These are phyloP conservation scores for Archilochus colubris DNA, from an alignment of 2,113 vertebrate genomes.

Conservation along the genomic window DNA sequence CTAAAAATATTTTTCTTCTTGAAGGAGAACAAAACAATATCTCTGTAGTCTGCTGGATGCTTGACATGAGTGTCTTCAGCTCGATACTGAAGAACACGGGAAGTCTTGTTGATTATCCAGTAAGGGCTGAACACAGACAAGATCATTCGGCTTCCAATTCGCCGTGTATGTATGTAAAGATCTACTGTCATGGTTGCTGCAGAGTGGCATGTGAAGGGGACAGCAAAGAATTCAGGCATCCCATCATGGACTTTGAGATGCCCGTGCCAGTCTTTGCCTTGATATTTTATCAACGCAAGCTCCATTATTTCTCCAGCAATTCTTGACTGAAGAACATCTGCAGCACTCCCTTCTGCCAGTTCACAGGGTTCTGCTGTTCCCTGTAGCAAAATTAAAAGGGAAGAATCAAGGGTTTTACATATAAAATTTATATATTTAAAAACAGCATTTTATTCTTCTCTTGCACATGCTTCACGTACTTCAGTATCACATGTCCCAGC, in stretches of 20 bases:
- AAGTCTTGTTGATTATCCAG: conserved; percentile 98
- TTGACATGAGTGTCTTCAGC: conserved; percentile 89
- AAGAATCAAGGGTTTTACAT: neutral
- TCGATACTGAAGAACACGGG: conserved; percentile 90
- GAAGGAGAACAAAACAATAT: conserved; percentile 93
- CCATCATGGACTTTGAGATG: conserved; percentile 78
- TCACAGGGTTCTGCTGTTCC: conserved; percentile 83
- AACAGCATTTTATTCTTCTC: neutral
- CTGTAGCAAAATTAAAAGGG: conserved; percentile 67
- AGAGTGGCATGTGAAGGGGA: conserved; percentile 81
- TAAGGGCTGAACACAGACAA: conserved; percentile 93
- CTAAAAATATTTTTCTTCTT: conserved; percentile 94
- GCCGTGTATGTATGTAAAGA: conserved; percentile 78
- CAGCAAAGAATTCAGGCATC: conserved; percentile 84
- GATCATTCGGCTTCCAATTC: conserved; percentile 69
- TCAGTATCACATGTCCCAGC: neutral
- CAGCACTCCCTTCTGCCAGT: conserved; percentile 83
- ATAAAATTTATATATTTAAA: neutral
- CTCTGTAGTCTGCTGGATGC: conserved; percentile 89
- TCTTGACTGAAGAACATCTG: conserved; percentile 87
- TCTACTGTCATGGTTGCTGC: conserved; percentile 75
- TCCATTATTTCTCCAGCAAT: conserved; percentile 88
- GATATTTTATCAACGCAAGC: conserved; percentile 86
- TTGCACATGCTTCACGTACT: neutral
- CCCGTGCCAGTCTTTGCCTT: conserved; percentile 90